Percentiles rank a stretch among this genome's conserved stretches.
Conservation (phyloP, 2,113 vertebrate genomes). For the Rhinoderma darwinii region DNA sequence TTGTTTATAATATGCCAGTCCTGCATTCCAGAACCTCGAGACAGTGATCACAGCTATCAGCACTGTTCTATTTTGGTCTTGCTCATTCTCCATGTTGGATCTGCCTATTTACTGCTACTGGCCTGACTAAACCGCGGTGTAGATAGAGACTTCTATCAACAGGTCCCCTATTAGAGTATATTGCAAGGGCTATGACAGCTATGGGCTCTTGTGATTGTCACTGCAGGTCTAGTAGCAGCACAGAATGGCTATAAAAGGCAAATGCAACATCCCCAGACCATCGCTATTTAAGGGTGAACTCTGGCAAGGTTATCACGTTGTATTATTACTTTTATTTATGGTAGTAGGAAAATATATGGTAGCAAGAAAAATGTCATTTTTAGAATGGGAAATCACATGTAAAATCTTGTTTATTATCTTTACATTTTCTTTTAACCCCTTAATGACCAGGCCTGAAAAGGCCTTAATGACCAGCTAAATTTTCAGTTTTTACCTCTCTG, state of each 20-base stretch:
- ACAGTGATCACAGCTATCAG: background rate
- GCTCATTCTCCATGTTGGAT: background rate
- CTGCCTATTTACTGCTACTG: background rate
- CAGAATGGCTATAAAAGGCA: constrained; percentile 15
- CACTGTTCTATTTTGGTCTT: background rate
- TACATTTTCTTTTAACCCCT: too few species aligned
- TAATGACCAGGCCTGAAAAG: too few species aligned
- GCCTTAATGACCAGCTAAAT: too few species aligned
- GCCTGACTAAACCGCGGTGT: background rate
- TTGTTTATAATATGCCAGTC: background rate
- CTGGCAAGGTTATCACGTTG: constrained; percentile 16
- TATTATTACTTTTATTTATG: background rate
- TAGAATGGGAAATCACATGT: too few species aligned
- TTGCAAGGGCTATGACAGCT: background rate
- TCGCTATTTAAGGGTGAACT: constrained; percentile 14
- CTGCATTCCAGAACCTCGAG: background rate
- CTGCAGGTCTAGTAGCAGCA: constrained; percentile 8
- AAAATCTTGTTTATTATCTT: too few species aligned
- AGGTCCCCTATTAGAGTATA: background rate
- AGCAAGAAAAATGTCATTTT: too few species aligned
- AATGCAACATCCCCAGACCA: background rate
- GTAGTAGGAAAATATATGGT: too few species aligned
- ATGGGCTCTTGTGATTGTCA: background rate
- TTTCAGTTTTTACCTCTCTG: too few species aligned
- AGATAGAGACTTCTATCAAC: constrained; percentile 20